phyloP scores from a whole-genome alignment of 2,888 invertebrate species.

The Caenorhabditis sp. region DNA sequence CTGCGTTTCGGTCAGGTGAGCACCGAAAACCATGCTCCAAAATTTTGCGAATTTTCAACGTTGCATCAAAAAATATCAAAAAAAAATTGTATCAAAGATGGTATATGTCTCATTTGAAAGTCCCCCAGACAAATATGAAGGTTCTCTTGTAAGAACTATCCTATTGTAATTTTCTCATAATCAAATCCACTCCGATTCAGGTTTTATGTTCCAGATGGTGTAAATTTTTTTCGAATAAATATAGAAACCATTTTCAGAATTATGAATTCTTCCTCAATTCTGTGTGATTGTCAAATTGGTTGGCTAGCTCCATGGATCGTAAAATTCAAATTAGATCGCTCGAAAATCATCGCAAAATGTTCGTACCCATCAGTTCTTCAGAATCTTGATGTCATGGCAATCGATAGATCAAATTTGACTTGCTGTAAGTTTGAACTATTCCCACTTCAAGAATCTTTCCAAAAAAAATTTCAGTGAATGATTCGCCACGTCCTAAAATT shows the following conservation, averaged over 20 bases:
- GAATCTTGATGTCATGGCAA: constrained; percentile 40
- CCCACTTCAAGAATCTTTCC: neutral
- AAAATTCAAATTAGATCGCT: constrained; percentile 26
- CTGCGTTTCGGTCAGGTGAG: too few relatives aligned
- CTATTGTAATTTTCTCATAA: too few relatives aligned
- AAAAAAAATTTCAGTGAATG: constrained; percentile 35
- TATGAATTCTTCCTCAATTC: constrained; percentile 48
- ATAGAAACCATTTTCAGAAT: constrained; percentile 30
- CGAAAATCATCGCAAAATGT: constrained; percentile 41
- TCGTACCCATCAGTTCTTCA: constrained; percentile 44
- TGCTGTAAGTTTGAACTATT: constrained; percentile 49
- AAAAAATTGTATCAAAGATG: too few relatives aligned
- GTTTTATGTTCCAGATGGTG: too few relatives aligned
- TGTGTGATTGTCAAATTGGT: constrained; percentile 57
- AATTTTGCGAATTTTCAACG: too few relatives aligned
- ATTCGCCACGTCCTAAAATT: constrained; percentile 55
- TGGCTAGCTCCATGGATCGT: constrained; percentile 57
- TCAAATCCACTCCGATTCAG: too few relatives aligned
- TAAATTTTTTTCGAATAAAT: too few relatives aligned
- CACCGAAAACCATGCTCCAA: too few relatives aligned
- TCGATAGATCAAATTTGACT: constrained; percentile 49
- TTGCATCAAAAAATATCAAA: too few relatives aligned
- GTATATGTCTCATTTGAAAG: too few relatives aligned
- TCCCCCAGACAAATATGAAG: too few relatives aligned
- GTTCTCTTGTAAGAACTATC: too few relatives aligned